Base-by-base conservation (phyloP, 2,113 vertebrate genomes). In the Myrmecobius fasciatus region DNA sequence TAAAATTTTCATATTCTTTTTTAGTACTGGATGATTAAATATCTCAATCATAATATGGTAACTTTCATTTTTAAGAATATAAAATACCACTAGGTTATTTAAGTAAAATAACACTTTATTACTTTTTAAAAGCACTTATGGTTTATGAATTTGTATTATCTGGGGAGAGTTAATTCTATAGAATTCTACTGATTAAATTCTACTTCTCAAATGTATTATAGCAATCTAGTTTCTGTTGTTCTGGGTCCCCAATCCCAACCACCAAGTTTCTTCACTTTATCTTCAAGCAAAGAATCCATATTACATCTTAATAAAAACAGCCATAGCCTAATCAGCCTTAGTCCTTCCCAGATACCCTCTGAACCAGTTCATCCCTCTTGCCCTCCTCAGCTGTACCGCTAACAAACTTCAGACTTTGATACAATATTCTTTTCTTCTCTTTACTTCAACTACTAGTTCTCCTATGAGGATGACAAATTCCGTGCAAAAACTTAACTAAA, bases 31-130 rank as follows among this genome's bases (percentile, higher is more conserved):
- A 51, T 46, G 36, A 90, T 43, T 89, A 94, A 94, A 91, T 89
- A 91, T 14, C 20, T 8, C 94, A 89, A 94, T 25, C 52, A 88
- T 89, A 22, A 24, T 43, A 43, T 6, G 28, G 20, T 91, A 91
- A 92, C 93, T 91, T 52, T 49, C 25, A 90, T 95, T 89, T 56
- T 0, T 56, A 93, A 96, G 12, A 92, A 94, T n/a, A 91, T 89
- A 75, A 91, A 47, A 48, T 96, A 48, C 48, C 91, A 91, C 94
- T 60, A 3, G 75, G 91, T 22, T 93, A 91, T 92, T 96, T 89
- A 93, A 91, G 52, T 24, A 92, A 92, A 95, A 96, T 91, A 75
- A 53, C 6, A 43, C 17, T 83, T 83, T 83, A 83, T 83, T 83
- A 43, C 36, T 83, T 83, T 12, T 83, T 43, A 43, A 43, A 83